phyloP scores from a whole-genome alignment of 2,113 vertebrate genomes.

The Epinephelus moara region DNA sequence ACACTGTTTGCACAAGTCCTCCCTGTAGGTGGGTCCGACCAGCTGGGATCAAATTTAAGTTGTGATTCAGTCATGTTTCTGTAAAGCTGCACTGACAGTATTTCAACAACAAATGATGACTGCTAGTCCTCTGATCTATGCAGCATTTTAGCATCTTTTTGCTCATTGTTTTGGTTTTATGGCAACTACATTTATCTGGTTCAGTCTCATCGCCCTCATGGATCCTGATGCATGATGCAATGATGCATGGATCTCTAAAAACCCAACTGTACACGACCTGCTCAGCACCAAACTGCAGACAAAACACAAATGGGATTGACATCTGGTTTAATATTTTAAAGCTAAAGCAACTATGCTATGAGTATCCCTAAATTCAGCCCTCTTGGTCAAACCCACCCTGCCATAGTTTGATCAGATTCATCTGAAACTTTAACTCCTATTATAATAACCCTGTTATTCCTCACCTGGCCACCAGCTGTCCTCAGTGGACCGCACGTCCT shows the following conservation, averaged over 20 bases:
- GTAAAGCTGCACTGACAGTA: background rate
- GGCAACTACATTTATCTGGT: too few species aligned
- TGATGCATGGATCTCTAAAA: too few species aligned
- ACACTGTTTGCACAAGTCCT: background rate
- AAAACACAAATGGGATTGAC: too few species aligned
- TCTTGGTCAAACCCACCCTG: background rate
- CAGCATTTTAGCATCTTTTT: too few species aligned
- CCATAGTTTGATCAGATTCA: background rate
- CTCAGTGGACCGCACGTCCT: background rate
- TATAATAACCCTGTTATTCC: background rate
- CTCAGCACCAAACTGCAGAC: too few species aligned
- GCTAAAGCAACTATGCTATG: background rate
- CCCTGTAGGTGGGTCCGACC: too few species aligned
- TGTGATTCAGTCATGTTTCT: background rate
- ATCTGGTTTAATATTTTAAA: background rate
- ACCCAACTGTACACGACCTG: background rate
- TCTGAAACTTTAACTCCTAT: background rate
- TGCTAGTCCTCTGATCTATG: too few species aligned
- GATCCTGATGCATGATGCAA: too few species aligned
- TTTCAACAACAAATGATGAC: background rate
- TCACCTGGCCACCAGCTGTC: constrained; percentile 37
- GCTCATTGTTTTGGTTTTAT: too few species aligned
- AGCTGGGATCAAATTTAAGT: background rate
- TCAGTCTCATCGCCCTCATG: too few species aligned
- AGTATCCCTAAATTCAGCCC: background rate